phyloP scores from a whole-genome alignment of 37 sponge, comb jelly and placozoan genomes.

The Oopsacas minuta region DNA sequence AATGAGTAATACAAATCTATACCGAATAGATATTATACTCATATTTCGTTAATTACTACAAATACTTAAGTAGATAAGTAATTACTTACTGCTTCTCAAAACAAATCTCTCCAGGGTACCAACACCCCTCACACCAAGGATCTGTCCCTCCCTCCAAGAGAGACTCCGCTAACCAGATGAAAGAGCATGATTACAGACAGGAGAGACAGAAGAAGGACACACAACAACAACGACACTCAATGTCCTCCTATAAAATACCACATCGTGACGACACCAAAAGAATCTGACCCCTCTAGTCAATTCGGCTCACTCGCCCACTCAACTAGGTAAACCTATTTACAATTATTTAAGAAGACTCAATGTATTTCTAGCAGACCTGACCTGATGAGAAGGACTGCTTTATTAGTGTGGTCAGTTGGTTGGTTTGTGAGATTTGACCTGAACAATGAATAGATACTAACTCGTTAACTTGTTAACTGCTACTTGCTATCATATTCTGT shows the following conservation, averaged over 20 bases:
- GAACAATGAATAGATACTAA: too few species aligned
- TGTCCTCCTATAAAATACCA: background rate
- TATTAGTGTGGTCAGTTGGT: background rate
- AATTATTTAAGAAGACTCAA: background rate
- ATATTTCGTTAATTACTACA: background rate
- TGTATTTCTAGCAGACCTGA: background rate
- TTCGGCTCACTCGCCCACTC: background rate
- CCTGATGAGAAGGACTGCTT: background rate
- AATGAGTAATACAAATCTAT: too few species aligned
- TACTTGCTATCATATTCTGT: background rate
- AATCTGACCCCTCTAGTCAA: background rate
- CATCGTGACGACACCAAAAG: background rate
- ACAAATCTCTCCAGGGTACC: slow-evolving; percentile 2
- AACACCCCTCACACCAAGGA: background rate
- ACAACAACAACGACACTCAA: background rate
- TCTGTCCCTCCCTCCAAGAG: background rate
- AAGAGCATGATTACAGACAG: background rate
- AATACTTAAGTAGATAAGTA: background rate
- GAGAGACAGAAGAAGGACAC: background rate
- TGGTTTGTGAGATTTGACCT: background rate
- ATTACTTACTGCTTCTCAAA: background rate
- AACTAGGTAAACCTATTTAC: background rate
- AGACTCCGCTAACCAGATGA: background rate
- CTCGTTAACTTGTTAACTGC: background rate
- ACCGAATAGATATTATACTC: background rate